Evolutionary conservation across 2,113 vertebrate species (phyloP).

Genomic region (Thinocorus orbignyianus): DNA sequence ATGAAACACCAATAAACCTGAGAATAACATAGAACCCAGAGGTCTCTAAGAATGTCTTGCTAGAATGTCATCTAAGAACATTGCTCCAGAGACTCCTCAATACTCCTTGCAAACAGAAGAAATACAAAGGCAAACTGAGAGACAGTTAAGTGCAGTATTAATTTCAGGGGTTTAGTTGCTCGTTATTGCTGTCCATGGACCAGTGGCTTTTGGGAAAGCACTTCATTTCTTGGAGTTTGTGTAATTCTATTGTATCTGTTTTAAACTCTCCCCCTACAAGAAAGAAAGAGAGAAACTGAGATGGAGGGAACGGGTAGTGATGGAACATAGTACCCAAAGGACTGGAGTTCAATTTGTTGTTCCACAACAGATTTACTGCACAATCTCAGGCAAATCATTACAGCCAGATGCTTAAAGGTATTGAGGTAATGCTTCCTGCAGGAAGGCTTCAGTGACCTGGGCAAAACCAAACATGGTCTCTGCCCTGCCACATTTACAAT

Average conservation of each 20-base stretch:
- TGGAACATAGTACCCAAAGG: constrained; percentile 36
- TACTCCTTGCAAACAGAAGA: not conserved
- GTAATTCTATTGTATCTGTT: not conserved
- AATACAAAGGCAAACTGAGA: not conserved
- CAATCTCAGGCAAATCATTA: constrained; percentile 31
- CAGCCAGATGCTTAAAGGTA: not conserved
- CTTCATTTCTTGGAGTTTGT: not conserved
- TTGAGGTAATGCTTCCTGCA: not conserved
- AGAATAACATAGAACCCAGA: not conserved
- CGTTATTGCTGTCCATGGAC: not conserved
- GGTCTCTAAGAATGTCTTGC: not conserved
- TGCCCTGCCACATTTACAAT: not conserved
- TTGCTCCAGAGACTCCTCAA: not conserved
- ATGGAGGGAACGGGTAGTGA: not conserved
- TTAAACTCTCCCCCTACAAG: not conserved
- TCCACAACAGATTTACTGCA: constrained; percentile 38
- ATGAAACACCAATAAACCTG: not conserved
- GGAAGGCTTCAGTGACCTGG: not conserved
- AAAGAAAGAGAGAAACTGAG: not conserved
- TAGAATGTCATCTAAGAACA: not conserved
- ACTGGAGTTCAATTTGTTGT: constrained; percentile 14
- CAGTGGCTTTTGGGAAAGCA: not conserved
- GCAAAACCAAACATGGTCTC: not conserved
- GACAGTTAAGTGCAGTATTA: not conserved
- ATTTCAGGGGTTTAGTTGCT: not conserved